These are phyloP conservation scores for Megalops atlanticus DNA, from an alignment of 2,113 vertebrate species.

Conservation along the genomic window DNA sequence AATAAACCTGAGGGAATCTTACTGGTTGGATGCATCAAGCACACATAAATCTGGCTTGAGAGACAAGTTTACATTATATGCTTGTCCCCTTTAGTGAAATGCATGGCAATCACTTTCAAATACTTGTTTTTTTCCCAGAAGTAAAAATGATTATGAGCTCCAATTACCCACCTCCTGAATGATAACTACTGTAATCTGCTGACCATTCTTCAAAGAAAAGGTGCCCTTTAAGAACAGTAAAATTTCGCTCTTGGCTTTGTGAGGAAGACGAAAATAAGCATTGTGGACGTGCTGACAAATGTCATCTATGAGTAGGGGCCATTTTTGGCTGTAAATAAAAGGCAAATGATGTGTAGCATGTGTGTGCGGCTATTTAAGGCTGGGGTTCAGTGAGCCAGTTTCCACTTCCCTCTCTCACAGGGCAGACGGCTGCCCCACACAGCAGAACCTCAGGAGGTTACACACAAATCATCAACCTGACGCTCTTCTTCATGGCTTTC, in stretches of 20 bases:
- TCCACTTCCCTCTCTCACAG: background rate
- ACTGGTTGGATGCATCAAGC: too few relatives aligned
- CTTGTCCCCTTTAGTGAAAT: too few relatives aligned
- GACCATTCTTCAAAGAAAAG: too few relatives aligned
- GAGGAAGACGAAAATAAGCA: background rate
- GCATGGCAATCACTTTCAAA: too few relatives aligned
- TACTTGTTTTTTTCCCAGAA: too few relatives aligned
- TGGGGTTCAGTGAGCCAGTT: background rate
- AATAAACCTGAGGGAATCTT: too few relatives aligned
- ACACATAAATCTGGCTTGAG: too few relatives aligned
- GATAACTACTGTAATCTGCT: too few relatives aligned
- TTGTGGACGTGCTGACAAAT: background rate
- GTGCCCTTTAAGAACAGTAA: background rate
- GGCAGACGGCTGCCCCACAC: background rate
- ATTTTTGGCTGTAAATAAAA: background rate
- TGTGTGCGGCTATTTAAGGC: background rate
- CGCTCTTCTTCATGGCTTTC: background rate
- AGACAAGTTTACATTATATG: too few relatives aligned
- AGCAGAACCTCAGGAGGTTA: background rate
- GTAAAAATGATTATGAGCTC: too few relatives aligned
- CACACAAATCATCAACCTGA: background rate
- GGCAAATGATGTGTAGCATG: background rate
- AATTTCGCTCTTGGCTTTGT: background rate
- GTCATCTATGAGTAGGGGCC: background rate
- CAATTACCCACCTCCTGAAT: too few relatives aligned